A percentile compares a stretch with the other conserved stretches of the same genome.
Evolutionary conservation across 2,113 vertebrate species (phyloP).

Genomic region (Crotalus viridis): DNA sequence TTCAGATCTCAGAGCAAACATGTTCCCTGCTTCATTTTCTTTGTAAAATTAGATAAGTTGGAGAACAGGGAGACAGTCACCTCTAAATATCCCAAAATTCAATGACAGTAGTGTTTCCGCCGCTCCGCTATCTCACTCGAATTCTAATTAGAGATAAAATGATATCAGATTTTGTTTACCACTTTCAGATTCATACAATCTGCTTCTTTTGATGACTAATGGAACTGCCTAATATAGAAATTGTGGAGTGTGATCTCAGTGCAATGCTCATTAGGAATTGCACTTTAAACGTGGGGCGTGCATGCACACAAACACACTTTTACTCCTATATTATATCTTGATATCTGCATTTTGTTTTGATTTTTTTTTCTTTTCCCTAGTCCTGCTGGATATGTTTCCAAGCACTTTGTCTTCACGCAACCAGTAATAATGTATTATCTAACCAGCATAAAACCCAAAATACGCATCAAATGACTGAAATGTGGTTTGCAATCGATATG

Average conservation of each 20-base stretch:
- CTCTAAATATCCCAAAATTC: not conserved
- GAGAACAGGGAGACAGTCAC: not conserved
- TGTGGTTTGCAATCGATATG: slow-evolving; percentile 37
- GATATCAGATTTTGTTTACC: slow-evolving; percentile 13
- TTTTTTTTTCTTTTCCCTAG: not conserved
- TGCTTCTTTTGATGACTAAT: slow-evolving; percentile 44
- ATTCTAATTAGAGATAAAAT: slow-evolving; percentile 15
- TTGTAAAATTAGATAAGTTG: not conserved
- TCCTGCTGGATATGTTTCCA: slow-evolving; percentile 30
- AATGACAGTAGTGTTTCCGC: not conserved
- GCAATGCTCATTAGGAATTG: slow-evolving; percentile 23
- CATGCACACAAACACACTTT: slow-evolving; percentile 20
- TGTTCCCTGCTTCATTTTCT: not conserved
- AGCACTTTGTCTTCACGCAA: slow-evolving; percentile 18
- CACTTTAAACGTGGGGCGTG: not conserved
- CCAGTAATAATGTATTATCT: slow-evolving; percentile 29
- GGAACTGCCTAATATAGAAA: slow-evolving; percentile 23
- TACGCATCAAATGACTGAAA: slow-evolving; percentile 28
- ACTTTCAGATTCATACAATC: slow-evolving; percentile 36
- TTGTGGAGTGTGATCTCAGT: slow-evolving; percentile 28
- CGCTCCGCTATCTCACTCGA: not conserved
- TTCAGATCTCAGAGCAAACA: not conserved
- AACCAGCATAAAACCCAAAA: slow-evolving; percentile 27
- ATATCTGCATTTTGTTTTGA: slow-evolving; percentile 9
- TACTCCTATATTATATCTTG: slow-evolving; percentile 9